A percentile compares a stretch with the other conserved stretches of the same genome.
These are phyloP conservation scores for Mionectes macconnelli DNA, from an alignment of 2,113 vertebrate genomes.

Conservation along the genomic window DNA sequence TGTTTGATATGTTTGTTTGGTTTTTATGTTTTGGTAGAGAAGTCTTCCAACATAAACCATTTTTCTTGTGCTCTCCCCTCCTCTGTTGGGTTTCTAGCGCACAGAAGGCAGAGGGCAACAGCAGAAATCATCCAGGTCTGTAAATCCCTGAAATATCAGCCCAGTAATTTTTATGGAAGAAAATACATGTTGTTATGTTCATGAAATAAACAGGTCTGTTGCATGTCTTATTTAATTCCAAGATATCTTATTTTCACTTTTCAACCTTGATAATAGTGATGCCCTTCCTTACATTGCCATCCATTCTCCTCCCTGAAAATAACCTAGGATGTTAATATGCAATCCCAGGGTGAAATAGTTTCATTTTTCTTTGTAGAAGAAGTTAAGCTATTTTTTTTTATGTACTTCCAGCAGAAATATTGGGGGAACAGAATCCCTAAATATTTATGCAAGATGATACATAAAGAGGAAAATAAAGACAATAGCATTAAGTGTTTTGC, in stretches of 20 bases:
- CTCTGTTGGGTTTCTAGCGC: background rate
- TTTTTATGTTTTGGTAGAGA: background rate
- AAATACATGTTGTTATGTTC: background rate
- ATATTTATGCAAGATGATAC: background rate
- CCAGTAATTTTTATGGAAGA: background rate
- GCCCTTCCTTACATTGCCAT: background rate
- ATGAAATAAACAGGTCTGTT: background rate
- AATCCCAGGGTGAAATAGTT: background rate
- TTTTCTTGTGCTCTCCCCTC: background rate
- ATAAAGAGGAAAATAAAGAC: background rate
- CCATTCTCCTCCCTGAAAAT: background rate
- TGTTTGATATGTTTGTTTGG: background rate
- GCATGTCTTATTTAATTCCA: background rate
- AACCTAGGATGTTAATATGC: background rate
- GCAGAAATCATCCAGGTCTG: background rate
- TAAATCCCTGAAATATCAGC: background rate
- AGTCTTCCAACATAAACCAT: background rate
- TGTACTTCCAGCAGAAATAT: background rate
- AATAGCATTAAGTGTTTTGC: background rate
- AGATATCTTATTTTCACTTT: background rate
- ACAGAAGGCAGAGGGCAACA: background rate
- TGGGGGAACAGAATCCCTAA: background rate
- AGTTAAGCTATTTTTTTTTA: background rate
- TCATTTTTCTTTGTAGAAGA: background rate
- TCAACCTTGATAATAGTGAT: background rate